Base-by-base conservation (phyloP, 2,888 invertebrate species). In the Stenurella melanura region DNA sequence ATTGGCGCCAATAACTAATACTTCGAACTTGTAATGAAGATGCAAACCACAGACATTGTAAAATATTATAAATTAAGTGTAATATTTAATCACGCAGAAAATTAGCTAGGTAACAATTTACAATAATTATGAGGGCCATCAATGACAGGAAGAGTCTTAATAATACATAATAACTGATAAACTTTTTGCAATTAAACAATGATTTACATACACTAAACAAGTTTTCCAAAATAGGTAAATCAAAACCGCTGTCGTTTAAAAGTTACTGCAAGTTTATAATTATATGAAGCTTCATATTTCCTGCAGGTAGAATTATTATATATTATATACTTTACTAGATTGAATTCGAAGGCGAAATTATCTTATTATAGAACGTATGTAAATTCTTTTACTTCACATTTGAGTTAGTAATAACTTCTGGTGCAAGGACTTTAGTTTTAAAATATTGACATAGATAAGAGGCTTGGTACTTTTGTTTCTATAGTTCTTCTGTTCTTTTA, bases 101-200 rank as follows among this genome's bases (percentile, higher is more conserved):
- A 69, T 69, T 69, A 30, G 19, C 21, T 57, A 42, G 18, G 18
- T 60, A 70, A 60, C 38, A 70, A 38, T 70, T 70, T 60, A 70
- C 42, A 60, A 21, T 70, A 38, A 70, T 70, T 58, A 60, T 70
- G 60, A 42, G 70, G 70, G 70, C 58, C 60, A 70, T 70, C 60
- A 70, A 70, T 42, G 38, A 42, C 60, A 70, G 60, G 60, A 70
- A 70, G 64, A 18, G 60, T 70, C 60, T 70, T 70, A 38, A 60
- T 42, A 70, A 70, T 38, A 70, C 34, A 21, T 69, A 38, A 58
- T 57, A 69, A 56, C 18, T 9, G n/a, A 21, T 42, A 50, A 42
- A 34, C 60, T 17, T 42, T 64, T 64, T 60, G 38, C 60, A 42
- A 70, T 70, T 60, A 58, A 70, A 19, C 15, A 60, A 58, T 60